Conservation (phyloP, 2,113 vertebrate species). For the Actinemys pallida region DNA sequence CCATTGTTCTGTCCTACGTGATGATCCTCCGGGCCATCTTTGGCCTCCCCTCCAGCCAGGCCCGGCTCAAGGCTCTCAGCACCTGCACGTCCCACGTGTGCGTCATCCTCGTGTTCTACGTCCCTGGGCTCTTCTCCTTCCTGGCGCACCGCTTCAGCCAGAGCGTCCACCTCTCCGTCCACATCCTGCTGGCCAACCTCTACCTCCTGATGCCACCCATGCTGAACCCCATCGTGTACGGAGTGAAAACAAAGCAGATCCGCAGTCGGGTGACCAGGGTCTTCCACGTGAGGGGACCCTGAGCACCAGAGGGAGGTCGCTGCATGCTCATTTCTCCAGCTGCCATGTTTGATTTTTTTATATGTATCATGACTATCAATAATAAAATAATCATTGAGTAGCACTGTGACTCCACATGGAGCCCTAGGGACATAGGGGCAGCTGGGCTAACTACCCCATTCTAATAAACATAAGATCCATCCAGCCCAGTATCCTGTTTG, state of each 20-base stretch:
- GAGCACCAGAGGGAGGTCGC: background rate
- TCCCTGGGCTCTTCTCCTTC: constrained; percentile 49
- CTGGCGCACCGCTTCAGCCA: constrained; percentile 31
- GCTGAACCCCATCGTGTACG: constrained; percentile 59
- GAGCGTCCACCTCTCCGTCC: constrained; percentile 5
- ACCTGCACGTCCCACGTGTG: background rate
- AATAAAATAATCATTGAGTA: no score
- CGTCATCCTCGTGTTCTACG: constrained; percentile 25
- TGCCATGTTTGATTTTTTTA: no score
- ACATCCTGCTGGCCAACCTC: constrained; percentile 55
- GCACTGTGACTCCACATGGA: no score
- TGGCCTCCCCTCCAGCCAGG: background rate
- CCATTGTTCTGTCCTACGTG: constrained; percentile 50
- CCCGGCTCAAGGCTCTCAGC: background rate
- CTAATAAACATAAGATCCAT: no score
- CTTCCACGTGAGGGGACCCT: background rate
- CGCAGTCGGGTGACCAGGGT: background rate
- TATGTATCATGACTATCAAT: no score
- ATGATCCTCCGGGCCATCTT: background rate
- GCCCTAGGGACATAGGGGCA: no score
- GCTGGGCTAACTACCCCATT: no score
- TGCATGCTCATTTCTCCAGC: no score
- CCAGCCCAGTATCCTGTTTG: no score
- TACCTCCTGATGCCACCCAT: constrained; percentile 47
- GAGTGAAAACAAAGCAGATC: constrained; percentile 58